These are phyloP conservation scores for Clusia tigrina DNA, from an alignment of 2,888 invertebrate species.

Conservation along the genomic window DNA sequence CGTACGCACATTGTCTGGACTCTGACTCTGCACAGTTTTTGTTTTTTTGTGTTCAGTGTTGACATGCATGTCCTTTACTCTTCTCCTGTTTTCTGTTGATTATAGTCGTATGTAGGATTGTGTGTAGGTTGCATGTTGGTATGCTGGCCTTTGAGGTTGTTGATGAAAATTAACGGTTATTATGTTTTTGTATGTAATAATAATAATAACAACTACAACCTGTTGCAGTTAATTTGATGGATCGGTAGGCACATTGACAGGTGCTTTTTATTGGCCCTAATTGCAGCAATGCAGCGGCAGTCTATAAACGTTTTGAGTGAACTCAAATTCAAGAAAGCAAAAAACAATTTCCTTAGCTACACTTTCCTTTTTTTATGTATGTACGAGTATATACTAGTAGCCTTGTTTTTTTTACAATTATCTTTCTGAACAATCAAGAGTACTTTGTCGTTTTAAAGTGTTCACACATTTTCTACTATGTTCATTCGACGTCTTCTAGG, in stretches of 20 bases:
- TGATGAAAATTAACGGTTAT: constrained; percentile 23
- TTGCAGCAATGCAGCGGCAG: not conserved
- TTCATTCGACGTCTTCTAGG: no score
- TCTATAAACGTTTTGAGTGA: no score
- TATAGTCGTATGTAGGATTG: not conserved
- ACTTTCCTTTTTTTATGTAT: no score
- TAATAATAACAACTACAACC: constrained; percentile 14
- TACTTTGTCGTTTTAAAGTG: not conserved
- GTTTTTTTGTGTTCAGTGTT: not conserved
- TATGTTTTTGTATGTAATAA: constrained; percentile 10
- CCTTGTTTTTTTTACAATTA: no score
- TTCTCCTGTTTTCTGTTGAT: no score
- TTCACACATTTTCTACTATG: not conserved
- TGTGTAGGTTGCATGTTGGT: not conserved
- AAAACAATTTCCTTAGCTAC: no score
- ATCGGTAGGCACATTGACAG: constrained; percentile 24
- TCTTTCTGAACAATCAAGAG: not conserved
- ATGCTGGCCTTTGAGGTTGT: not conserved
- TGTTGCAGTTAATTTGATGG: constrained; percentile 27
- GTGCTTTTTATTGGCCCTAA: constrained; percentile 23
- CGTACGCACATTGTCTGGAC: no score
- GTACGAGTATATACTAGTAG: no score
- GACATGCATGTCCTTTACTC: not conserved
- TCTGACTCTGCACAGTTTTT: no score
- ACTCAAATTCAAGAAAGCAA: no score